Evolutionary conservation across 1,140 invertebrate species (phyloP).

Genomic region (Prorops nasuta): DNA sequence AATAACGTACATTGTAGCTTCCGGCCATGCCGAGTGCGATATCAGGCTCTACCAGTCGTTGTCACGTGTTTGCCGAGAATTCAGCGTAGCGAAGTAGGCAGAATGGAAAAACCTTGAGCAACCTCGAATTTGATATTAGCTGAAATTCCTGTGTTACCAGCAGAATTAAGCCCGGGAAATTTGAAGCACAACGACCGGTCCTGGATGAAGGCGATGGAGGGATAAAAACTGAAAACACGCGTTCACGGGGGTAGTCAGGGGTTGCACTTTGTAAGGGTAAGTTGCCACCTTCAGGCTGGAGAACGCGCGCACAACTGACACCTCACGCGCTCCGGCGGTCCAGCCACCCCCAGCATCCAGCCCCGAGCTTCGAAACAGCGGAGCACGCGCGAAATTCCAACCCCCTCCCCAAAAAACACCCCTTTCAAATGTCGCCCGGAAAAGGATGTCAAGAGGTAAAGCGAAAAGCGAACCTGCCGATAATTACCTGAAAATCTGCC

Average conservation of each 20-base stretch:
- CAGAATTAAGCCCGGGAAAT: too few relatives aligned
- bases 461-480: constrained; percentile 9
- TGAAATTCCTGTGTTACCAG: too few relatives aligned
- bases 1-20: constrained; percentile 38
- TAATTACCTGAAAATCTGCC: constrained; percentile 20
- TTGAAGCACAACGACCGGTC: too few relatives aligned
- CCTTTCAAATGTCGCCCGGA: constrained; percentile 9
- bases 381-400: constrained; percentile 45
- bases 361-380: constrained; percentile 19
- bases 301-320: constrained; percentile 48
- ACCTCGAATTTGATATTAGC: too few relatives aligned
- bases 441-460: constrained; percentile 26
- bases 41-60: constrained; percentile 22
- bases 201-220: too few relatives aligned
- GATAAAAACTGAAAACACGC: too few relatives aligned
- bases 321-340: constrained; percentile 35
- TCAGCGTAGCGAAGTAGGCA: too few relatives aligned
- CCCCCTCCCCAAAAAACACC: constrained; percentile 9
- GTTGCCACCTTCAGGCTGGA: constrained; percentile 34
- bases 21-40: constrained; percentile 39
- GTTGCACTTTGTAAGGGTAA: constrained; percentile 17
- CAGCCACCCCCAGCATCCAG: constrained; percentile 44
- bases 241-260: too few relatives aligned
- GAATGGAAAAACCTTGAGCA: too few relatives aligned
- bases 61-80: constrained; percentile 26